Percentiles rank a stretch among this genome's conserved stretches.
These are phyloP conservation scores for fruit fly (Drosophila melanogaster) DNA, from an alignment of 1,140 invertebrate genomes.

Conservation along the genomic window DNA sequence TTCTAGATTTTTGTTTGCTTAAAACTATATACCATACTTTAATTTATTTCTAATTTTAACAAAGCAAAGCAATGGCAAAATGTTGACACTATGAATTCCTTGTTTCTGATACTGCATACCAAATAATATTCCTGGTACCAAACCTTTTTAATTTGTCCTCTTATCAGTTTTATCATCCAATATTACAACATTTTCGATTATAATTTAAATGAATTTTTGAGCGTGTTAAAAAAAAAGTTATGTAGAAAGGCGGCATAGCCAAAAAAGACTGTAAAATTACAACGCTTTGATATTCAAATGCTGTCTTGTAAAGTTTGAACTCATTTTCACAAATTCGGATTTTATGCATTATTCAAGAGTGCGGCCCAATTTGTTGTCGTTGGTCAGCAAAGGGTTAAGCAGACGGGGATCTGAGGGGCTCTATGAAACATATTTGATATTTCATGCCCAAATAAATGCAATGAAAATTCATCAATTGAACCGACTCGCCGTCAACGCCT, in stretches of 20 bases:
- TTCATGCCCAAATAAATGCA: constrained; percentile 81
- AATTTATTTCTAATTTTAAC: no score
- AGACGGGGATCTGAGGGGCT: not conserved
- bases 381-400: constrained; percentile 65
- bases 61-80: no score
- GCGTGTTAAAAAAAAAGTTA: constrained; percentile 19
- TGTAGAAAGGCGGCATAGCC: not conserved
- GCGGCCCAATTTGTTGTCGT: constrained; percentile 33
- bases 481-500: constrained; percentile 52
- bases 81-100: no score
- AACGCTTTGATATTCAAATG: constrained; percentile 83
- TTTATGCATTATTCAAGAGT: constrained; percentile 82
- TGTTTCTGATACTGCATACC: no score
- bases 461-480: constrained; percentile 82
- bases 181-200: constrained; percentile 45
- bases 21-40: no score
- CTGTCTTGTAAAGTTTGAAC: constrained; percentile 62
- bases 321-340: constrained; percentile 62
- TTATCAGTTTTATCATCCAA: constrained; percentile 17
- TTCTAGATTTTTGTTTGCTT: no score
- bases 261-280: constrained; percentile 27
- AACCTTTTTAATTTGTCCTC: not conserved
- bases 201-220: constrained; percentile 64
- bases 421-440: constrained; percentile 65
- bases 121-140: no score